Conservation (phyloP, 2,113 vertebrate genomes). For the Syrrhaptes paradoxus region DNA sequence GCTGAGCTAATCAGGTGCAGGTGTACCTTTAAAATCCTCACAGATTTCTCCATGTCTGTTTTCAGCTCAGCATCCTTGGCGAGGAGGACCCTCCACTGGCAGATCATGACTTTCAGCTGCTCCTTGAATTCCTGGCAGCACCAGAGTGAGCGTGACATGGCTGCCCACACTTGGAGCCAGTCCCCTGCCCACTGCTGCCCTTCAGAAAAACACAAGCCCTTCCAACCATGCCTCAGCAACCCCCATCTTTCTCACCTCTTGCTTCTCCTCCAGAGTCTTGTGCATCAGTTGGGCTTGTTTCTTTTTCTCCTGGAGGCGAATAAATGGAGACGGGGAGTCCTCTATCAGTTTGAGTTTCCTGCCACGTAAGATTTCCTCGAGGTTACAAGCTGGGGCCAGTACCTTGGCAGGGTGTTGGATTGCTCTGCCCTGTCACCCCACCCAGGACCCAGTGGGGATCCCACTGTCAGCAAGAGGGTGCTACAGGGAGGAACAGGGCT, state of each 20-base stretch:
- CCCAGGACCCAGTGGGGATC: background rate
- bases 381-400: fast-evolving
- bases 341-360: slow-evolving; percentile 51
- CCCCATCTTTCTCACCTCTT: slow-evolving; percentile 27
- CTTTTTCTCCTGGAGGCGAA: slow-evolving; percentile 69
- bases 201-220: background rate
- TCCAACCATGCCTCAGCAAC: fast-evolving
- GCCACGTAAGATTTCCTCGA: background rate
- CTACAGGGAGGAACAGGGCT: too few relatives aligned
- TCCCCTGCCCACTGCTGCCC: background rate
- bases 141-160: background rate
- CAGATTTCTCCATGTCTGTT: slow-evolving; percentile 58
- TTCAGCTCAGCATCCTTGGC: slow-evolving; percentile 64
- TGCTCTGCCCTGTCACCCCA: background rate
- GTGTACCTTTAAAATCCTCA: slow-evolving; percentile 76
- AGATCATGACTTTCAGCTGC: slow-evolving; percentile 63
- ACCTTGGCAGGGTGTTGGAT: background rate
- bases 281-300: slow-evolving; percentile 53
- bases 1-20: background rate
- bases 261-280: slow-evolving; percentile 59
- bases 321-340: slow-evolving; percentile 20
- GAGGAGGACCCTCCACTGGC: slow-evolving; percentile 53
- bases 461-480: too few relatives aligned
- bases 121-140: slow-evolving; percentile 69
- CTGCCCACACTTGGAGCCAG: background rate